Evolutionary conservation across 2,888 invertebrate species (phyloP).

Genomic region (Coremacera marginata): DNA sequence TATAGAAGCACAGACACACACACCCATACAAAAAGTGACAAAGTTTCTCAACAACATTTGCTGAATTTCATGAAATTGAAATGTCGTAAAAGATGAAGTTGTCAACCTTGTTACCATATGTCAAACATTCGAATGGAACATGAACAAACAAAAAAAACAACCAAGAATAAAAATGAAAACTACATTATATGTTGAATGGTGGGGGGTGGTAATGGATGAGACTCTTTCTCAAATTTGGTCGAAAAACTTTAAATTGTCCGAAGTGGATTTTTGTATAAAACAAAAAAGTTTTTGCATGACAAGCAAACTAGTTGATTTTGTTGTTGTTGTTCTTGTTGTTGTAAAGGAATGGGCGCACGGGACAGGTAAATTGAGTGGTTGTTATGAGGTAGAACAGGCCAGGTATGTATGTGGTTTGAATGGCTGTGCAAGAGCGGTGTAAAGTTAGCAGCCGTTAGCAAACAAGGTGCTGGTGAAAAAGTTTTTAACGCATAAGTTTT

Average conservation of each 20-base stretch:
- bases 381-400: too few relatives aligned
- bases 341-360: not conserved
- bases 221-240: not conserved
- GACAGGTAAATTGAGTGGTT: not conserved
- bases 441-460: not conserved
- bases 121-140: conserved; percentile 10
- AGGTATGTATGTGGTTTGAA: not conserved
- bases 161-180: not conserved
- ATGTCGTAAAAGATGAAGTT: conserved; percentile 24
- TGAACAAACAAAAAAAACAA: too few relatives aligned
- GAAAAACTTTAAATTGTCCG: conserved; percentile 42
- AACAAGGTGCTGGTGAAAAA: not conserved
- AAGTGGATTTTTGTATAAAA: conserved; percentile 56
- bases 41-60: conserved; percentile 6
- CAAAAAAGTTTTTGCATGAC: conserved; percentile 47
- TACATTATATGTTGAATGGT: not conserved
- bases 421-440: not conserved
- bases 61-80: conserved; percentile 23
- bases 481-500: conserved; percentile 24
- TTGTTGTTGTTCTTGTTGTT: not conserved
- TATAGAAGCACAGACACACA: conserved; percentile 10
- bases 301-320: conserved; percentile 38
- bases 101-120: conserved; percentile 15
- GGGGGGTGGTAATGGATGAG: not conserved
- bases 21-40: not conserved